phyloP scores from a whole-genome alignment of 30 jellyfish, hydroid and myxozoan species.

The Phacellophora camtschatica region DNA sequence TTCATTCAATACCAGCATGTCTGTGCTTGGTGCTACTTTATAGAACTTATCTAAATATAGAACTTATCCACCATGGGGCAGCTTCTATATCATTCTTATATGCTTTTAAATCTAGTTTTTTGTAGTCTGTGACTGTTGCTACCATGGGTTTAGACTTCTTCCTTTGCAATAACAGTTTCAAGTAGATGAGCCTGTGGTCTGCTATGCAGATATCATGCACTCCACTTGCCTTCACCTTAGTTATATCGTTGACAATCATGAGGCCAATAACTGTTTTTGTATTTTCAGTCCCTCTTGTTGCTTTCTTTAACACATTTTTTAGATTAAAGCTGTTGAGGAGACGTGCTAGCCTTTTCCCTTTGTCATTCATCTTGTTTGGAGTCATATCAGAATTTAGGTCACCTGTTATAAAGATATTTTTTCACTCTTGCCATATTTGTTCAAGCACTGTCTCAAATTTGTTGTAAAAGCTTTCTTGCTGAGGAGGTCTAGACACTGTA shows the following conservation, averaged over 20 bases:
- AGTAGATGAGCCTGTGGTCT: slow-evolving; percentile 19
- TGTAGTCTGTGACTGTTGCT: slow-evolving; percentile 13
- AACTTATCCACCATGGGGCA: slow-evolving; percentile 30
- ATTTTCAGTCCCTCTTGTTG: slow-evolving; percentile 19
- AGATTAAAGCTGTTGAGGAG: slow-evolving; percentile 19
- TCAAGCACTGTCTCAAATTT: not conserved
- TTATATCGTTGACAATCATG: slow-evolving; percentile 10
- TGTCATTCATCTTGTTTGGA: slow-evolving; percentile 12
- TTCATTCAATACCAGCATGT: slow-evolving; percentile 8
- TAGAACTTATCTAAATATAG: not conserved
- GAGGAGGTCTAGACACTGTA: slow-evolving; percentile 17
- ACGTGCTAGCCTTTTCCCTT: slow-evolving; percentile 21
- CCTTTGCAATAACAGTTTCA: slow-evolving; percentile 6
- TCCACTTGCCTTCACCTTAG: slow-evolving; percentile 17
- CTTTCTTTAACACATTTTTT: not conserved
- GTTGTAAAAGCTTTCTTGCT: slow-evolving; percentile 20
- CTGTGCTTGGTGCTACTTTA: slow-evolving; percentile 15
- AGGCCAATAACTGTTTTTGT: slow-evolving; percentile 1
- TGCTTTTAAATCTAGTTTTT: slow-evolving; percentile 14
- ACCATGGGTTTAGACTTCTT: slow-evolving; percentile 9
- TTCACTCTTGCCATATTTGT: slow-evolving; percentile 6
- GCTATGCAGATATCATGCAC: slow-evolving; percentile 38
- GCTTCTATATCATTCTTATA: not conserved
- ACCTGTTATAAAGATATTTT: not conserved
- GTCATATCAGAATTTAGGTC: slow-evolving; percentile 9